A percentile compares a stretch with the other conserved stretches of the same genome.
phyloP scores from a whole-genome alignment of 2,888 invertebrate species.

The Acrocyrtus sp. region DNA sequence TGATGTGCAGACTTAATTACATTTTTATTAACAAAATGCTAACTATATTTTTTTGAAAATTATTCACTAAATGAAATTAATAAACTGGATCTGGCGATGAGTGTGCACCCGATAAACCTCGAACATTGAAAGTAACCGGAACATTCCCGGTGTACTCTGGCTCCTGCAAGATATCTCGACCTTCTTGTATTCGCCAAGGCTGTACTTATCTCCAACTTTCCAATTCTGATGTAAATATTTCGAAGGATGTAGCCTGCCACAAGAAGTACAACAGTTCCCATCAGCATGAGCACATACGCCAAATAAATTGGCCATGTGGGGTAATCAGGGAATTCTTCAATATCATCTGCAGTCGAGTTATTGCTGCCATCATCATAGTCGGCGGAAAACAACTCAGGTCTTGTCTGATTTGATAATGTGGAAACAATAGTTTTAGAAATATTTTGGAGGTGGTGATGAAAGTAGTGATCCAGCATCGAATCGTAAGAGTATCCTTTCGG shows the following conservation, averaged over 20 bases:
- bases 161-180: neutral
- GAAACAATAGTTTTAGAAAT: neutral
- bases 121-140: constrained; percentile 12
- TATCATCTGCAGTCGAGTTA: neutral
- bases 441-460: neutral
- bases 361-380: neutral
- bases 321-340: neutral
- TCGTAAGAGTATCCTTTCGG: neutral
- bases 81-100: no score
- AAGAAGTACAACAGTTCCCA: neutral
- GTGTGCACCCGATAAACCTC: no score
- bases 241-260: constrained; percentile 4
- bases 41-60: no score
- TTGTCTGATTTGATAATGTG: neutral
- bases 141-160: constrained; percentile 5
- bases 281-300: constrained; percentile 7
- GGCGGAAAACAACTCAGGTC: neutral
- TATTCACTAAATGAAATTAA: no score
- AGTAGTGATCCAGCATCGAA: neutral
- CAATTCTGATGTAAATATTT: constrained; percentile 32
- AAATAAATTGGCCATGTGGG: constrained; percentile 24
- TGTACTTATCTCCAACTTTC: constrained; percentile 16
- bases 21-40: no score
- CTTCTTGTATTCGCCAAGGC: neutral
- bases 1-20: no score